These are phyloP conservation scores for Dendroctonus valens DNA, from an alignment of 1,140 invertebrate genomes.

Conservation along the genomic window DNA sequence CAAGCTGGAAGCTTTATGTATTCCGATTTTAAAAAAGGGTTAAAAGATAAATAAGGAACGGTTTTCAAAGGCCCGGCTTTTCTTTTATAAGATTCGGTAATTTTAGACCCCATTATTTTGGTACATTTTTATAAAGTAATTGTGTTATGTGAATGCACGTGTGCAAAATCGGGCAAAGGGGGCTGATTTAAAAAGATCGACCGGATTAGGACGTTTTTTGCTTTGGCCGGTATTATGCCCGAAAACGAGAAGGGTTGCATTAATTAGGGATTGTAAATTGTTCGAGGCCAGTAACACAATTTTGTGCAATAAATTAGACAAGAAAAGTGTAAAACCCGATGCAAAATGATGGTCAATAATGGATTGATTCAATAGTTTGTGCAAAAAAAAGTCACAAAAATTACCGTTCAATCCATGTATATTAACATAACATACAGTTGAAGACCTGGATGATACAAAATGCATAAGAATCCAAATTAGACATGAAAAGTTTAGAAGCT, in stretches of 20 bases:
- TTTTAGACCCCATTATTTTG: conserved; percentile 35
- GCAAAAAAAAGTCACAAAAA: too few species aligned
- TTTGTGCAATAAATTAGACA: neutral
- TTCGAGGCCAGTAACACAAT: neutral
- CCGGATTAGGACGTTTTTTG: conserved; percentile 20
- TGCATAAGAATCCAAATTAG: too few species aligned
- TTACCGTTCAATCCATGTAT: too few species aligned
- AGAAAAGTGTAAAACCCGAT: neutral
- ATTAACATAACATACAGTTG: too few species aligned
- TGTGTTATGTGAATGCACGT: conserved; percentile 29
- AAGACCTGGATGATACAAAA: too few species aligned
- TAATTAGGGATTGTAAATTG: neutral
- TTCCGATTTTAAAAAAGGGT: conserved; percentile 35
- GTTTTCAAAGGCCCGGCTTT: conserved; percentile 20
- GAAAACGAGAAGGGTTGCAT: conserved; percentile 2
- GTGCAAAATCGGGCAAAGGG: conserved; percentile 24
- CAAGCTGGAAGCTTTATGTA: conserved; percentile 24
- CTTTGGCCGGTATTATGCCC: conserved; percentile 3
- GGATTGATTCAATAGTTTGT: too few species aligned
- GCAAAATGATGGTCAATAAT: too few species aligned
- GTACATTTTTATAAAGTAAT: conserved; percentile 24
- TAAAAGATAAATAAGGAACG: conserved; percentile 34
- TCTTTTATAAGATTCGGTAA: conserved; percentile 30
- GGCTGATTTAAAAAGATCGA: conserved; percentile 18
- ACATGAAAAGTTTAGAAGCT: too few species aligned